Evolutionary conservation across 2,113 vertebrate species (phyloP).

Genomic region (Larimichthys crocea): DNA sequence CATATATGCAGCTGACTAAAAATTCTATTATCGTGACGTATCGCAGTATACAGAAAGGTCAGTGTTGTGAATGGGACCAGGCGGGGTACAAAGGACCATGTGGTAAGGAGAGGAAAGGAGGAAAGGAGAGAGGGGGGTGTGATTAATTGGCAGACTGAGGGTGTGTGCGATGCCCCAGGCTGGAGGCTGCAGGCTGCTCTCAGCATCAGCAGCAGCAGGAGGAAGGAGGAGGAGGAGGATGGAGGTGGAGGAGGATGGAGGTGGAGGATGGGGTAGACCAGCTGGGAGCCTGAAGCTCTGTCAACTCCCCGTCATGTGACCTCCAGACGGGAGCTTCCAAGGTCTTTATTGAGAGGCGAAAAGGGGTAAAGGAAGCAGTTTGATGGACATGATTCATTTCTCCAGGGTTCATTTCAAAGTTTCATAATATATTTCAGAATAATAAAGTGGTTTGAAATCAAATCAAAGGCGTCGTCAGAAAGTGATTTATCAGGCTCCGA

Average conservation of each 20-base stretch:
- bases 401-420: neutral
- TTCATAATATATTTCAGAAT: too few relatives aligned
- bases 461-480: neutral
- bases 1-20: neutral
- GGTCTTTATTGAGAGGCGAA: neutral
- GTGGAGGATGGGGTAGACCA: slow-evolving; percentile 8
- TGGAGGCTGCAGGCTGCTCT: slow-evolving; percentile 46
- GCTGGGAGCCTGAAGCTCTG: slow-evolving; percentile 53
- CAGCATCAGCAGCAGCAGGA: slow-evolving; percentile 57
- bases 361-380: neutral
- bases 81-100: slow-evolving; percentile 77
- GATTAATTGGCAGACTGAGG: slow-evolving; percentile 61
- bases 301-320: slow-evolving; percentile 17
- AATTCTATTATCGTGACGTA: neutral
- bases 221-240: neutral
- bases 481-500: neutral
- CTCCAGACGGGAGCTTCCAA: slow-evolving; percentile 27
- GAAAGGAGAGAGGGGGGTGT: slow-evolving; percentile 10
- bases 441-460: neutral
- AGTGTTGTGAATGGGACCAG: slow-evolving; percentile 32
- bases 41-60: neutral
- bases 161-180: slow-evolving; percentile 25
- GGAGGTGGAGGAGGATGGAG: neutral
- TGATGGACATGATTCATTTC: neutral
- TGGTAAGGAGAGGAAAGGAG: slow-evolving; percentile 42